Base-by-base conservation (phyloP, 2,888 invertebrate genomes). In the Stenurella melanura region DNA sequence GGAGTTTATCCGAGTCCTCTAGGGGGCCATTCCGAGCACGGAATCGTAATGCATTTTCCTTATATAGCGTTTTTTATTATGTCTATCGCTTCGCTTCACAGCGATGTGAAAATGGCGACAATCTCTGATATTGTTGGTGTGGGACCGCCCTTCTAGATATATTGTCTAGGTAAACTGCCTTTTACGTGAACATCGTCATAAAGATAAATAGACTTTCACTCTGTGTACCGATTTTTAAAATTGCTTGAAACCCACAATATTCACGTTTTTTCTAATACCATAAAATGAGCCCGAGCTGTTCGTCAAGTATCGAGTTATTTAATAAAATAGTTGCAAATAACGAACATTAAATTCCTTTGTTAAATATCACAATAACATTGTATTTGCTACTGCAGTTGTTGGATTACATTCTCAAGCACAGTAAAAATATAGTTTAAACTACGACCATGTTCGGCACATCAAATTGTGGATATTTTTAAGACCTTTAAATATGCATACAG, bases 21-120 rank as follows among this genome's bases (percentile, higher is more conserved):
- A 19, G 89, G 88, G 89, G 82, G 82, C 87, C 89, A 89, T 90
- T 89, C 86, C 85, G 82, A 80, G 83, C 86, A 86, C 87, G 88
- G 86, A 89, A 88, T 89, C 88, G 89, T 89, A 90, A 90, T 90
- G 90, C 89, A 88, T 90, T 90, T 90, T 89, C 89, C 89, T 89
- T 90, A 90, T 89, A 89, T 87, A 89, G 88, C 87, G 87, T 88
- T 89, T 89, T 89, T 89, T 89, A 89, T 89, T 89, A 89, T 88
- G 87, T 88, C 89, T 89, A 89, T 89, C 87, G 89, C 83, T 86
- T 85, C 86, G 86, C 67, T 54, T 67, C 67, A 42, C 67, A 12
- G 6, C 50, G 84, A 85, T 84, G 84, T 84, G 87, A 86, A 87
- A 88, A 89, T 87, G 87, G 87, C 87, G 88, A 88, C 89, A 89